These are phyloP conservation scores for Rhogogaster chlorosoma DNA, from an alignment of 2,888 invertebrate species.

Conservation along the genomic window DNA sequence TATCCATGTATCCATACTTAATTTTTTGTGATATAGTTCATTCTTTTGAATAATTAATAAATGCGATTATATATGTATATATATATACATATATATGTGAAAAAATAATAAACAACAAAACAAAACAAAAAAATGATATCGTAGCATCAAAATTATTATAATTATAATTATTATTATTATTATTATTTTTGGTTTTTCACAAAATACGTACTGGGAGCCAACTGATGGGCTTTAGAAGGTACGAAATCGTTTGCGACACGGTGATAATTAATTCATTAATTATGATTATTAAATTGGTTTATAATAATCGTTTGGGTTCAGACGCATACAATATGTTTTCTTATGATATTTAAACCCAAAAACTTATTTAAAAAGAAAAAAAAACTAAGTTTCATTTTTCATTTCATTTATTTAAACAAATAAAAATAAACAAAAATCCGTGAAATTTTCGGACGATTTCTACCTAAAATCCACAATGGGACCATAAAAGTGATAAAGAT, in stretches of 20 bases:
- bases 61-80: slow-evolving; percentile 22
- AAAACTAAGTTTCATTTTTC: background rate
- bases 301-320: background rate
- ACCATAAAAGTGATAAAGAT: slow-evolving; percentile 74
- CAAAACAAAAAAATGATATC: background rate
- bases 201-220: slow-evolving; percentile 69
- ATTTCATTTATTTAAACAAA: slow-evolving; percentile 8
- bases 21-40: slow-evolving; percentile 45
- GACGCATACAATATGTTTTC: background rate
- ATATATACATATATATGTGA: background rate
- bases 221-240: slow-evolving; percentile 72
- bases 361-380: background rate
- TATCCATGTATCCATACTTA: slow-evolving; percentile 29
- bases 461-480: slow-evolving; percentile 70
- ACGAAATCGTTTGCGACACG: slow-evolving; percentile 57
- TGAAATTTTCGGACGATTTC: slow-evolving; percentile 66
- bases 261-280: background rate
- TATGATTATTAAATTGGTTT: background rate
- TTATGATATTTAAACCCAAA: background rate
- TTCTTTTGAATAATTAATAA: slow-evolving; percentile 17
- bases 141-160: background rate
- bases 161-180: background rate
- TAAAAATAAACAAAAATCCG: background rate
- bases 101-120: background rate
- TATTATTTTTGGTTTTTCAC: slow-evolving; percentile 3